phyloP scores from a whole-genome alignment of 1,140 invertebrate genomes.

The Tetragonula clypearis region DNA sequence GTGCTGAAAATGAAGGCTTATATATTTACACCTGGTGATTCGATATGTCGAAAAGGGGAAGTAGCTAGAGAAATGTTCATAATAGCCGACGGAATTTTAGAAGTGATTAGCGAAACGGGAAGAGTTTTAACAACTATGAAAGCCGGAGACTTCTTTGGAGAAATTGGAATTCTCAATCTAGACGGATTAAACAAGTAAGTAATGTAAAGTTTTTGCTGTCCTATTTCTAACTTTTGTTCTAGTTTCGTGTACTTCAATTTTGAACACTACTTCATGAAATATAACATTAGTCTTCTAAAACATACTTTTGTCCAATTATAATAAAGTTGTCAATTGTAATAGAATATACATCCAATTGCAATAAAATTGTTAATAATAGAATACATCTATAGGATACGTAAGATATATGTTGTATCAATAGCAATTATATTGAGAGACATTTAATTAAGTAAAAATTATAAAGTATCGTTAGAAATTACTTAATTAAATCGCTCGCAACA shows the following conservation, averaged over 20 bases:
- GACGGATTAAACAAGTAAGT: conserved; percentile 97
- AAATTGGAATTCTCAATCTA: conserved; percentile 98
- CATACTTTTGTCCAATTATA: neutral
- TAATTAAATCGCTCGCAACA: neutral
- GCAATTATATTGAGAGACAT: neutral
- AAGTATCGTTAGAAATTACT: neutral
- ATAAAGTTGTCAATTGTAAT: neutral
- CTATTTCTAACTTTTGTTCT: neutral
- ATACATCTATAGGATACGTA: neutral
- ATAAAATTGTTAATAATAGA: neutral
- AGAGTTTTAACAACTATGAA: conserved; percentile 97
- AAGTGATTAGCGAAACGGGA: conserved; percentile 97
- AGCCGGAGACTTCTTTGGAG: conserved; percentile 98
- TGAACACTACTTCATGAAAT: neutral
- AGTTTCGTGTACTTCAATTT: neutral
- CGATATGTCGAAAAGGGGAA: conserved; percentile 97
- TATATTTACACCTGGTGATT: conserved; percentile 98
- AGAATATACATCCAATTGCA: neutral
- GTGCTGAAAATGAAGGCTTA: conserved; percentile 99
- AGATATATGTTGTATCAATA: neutral
- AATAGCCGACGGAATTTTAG: conserved; percentile 97
- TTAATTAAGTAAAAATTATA: neutral
- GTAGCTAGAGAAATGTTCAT: conserved; percentile 99
- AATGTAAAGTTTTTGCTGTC: neutral
- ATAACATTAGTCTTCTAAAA: neutral